Base-by-base conservation (phyloP, 2,888 invertebrate species). In the Drosophila anomalata region DNA sequence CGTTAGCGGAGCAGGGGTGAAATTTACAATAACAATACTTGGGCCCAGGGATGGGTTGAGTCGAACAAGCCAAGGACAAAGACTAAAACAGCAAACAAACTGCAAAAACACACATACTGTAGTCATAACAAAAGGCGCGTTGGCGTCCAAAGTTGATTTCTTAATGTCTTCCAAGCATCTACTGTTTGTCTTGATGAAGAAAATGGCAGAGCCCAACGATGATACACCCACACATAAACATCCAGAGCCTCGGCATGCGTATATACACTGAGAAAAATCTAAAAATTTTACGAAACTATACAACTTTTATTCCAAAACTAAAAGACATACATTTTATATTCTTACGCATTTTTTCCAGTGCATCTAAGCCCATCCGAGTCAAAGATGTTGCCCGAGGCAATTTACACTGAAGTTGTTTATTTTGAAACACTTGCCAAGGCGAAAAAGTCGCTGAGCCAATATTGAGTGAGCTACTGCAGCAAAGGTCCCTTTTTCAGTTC, bases 401-500 rank as follows among this genome's bases (percentile, higher is more conserved):
- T 89, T 85, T 85, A 82, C 88, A 89, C 88, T 79, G 83, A 70
- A 86, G 70, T 75, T 85, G 84, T 89, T 87, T 88, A 79, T 89
- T 77, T 86, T 75, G 87, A 85, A 85, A 85, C 86, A 89, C 89
- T 89, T 85, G 65, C 47, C 47, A 48, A 42, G 60, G 48, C 59
- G 36, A 60, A 59, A 55, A 57, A 57, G 42, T 31, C 48, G 42
- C 71, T 46, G 41, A 47, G 84, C 71, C 78, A 72, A 84, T 69
- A 86, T 88, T 77, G 50, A 56, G 44, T 33, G 54, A 50, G 66
- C 42, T 48, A 56, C 44, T 60, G 54, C 36, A 46, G 53, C 54
- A 48, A 50, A 41, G 47, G 50, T 68, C 71, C 29, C 52, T 33
- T 11, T 69, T 72, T 65, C 68, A 26, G 26, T 22, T 33, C 22